phyloP scores from a whole-genome alignment of 2,888 invertebrate genomes.

The Parnassius orleans region DNA sequence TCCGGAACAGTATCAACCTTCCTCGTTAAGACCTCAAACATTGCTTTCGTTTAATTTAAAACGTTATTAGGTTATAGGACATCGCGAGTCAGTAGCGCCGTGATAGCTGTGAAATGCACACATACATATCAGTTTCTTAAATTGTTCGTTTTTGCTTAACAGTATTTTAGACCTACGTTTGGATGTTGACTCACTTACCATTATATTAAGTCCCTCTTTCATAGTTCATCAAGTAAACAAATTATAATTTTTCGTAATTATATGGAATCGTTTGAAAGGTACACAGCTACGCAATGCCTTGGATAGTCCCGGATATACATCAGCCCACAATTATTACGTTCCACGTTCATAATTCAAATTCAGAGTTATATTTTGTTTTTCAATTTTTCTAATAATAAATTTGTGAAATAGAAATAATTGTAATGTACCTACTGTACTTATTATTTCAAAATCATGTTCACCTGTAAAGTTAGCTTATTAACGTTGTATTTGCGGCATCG shows the following conservation, averaged over 20 bases:
- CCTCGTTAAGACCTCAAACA: constrained; percentile 8
- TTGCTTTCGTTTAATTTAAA: constrained; percentile 4
- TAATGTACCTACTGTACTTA: not conserved
- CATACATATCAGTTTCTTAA: constrained; percentile 16
- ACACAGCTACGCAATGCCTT: not conserved
- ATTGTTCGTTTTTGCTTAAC: not conserved
- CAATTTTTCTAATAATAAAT: not conserved
- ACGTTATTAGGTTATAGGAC: constrained; percentile 1
- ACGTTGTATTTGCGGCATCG: not conserved
- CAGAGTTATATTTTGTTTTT: not conserved
- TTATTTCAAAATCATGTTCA: not conserved
- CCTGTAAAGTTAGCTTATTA: constrained; percentile 1
- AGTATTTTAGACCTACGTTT: too few relatives aligned
- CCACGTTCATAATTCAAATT: not conserved
- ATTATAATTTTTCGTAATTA: too few relatives aligned
- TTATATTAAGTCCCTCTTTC: not conserved
- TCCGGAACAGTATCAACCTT: constrained; percentile 17
- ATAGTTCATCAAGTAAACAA: not conserved
- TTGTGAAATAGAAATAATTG: not conserved
- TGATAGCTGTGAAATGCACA: constrained; percentile 27
- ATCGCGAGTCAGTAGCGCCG: constrained; percentile 11
- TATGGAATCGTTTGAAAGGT: not conserved
- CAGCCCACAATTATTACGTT: constrained; percentile 40
- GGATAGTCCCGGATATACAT: constrained; percentile 36
- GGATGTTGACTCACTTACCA: constrained; percentile 30